Evolutionary conservation across 2,888 invertebrate genomes (phyloP), one percentile per base, ranked within the genome.

Genomic region (Cephus rjabovi): DNA sequence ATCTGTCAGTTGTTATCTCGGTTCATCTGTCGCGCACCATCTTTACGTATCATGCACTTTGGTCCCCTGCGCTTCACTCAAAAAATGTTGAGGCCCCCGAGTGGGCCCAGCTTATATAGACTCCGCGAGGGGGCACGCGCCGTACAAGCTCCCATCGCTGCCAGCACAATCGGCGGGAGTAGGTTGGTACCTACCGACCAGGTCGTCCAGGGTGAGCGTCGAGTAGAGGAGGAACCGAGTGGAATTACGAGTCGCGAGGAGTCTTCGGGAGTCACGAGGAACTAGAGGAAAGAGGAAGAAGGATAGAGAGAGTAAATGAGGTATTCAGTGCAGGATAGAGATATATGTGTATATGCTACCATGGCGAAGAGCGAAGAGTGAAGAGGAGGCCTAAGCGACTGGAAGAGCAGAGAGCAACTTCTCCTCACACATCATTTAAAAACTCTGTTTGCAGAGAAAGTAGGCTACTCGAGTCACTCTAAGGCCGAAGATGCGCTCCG

Each of bases 381-480:
- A 31, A 71, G 71, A 71, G 68, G 81, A 81, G 77, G 74, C 77
- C 35, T 69, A 76, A 75, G 79, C 75, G 79, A 78, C 76, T 76
- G 73, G 75, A 75, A 73, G 74, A 23, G 75, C 79, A 74, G 79
- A 77, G 79, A 78, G 80, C 83, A 83, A 79, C 82, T 78, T 84
- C 84, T 86, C 83, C 82, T 83, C 87, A 83, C 85, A 84, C 83
- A 79, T 83, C 84, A 86, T 78, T 86, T 86, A 87, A 90, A 88
- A 89, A 90, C 90, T 89, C 89, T 88, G 88, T 88, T 87, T 86
- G 85, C 84, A 86, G 91, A 90, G 91, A 91, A 91, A 91, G 91
- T 91, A 91, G 91, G 91, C 89, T 90, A 88, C 80, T 81, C 71
- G 71, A 71, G 12, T 71, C 31, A 71, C 71, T 71, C 71, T 71